Percentiles rank a stretch among this genome's conserved stretches.
phyloP scores from a whole-genome alignment of 1,140 invertebrate genomes.

The Catajapyx aquilonaris region DNA sequence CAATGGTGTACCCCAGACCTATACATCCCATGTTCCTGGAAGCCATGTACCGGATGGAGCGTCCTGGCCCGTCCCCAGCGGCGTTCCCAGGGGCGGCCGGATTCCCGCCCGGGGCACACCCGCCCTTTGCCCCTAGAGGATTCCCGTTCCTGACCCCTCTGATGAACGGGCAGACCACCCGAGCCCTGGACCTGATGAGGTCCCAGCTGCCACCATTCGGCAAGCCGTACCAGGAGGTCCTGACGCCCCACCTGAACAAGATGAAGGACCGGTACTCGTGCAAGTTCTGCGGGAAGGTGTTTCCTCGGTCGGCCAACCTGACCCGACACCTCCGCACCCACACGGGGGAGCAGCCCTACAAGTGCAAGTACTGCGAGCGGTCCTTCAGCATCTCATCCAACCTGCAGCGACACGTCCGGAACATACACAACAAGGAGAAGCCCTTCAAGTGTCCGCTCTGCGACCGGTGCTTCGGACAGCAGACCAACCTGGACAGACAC shows the following conservation, averaged over 20 bases:
- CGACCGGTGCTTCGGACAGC: slow-evolving; percentile 89
- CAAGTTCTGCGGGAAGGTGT: slow-evolving; percentile 93
- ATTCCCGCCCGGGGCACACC: slow-evolving; percentile 20
- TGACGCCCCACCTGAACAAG: slow-evolving; percentile 28
- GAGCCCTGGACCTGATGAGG: slow-evolving; percentile 25
- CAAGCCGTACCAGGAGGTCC: slow-evolving; percentile 21
- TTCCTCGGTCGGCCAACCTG: slow-evolving; percentile 94
- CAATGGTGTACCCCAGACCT: slow-evolving; percentile 31
- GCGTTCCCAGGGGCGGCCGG: slow-evolving; percentile 23
- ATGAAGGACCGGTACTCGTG: slow-evolving; percentile 85
- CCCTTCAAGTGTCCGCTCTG: slow-evolving; percentile 70
- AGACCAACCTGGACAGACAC: slow-evolving; percentile 93
- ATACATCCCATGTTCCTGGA: slow-evolving; percentile 44
- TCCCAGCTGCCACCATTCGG: slow-evolving; percentile 20
- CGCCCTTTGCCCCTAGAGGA: slow-evolving; percentile 13
- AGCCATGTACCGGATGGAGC: slow-evolving; percentile 34
- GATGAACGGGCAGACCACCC: slow-evolving; percentile 13
- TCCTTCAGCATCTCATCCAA: slow-evolving; percentile 98
- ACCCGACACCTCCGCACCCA: slow-evolving; percentile 92
- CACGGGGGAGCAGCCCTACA: slow-evolving; percentile 95
- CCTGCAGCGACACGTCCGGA: slow-evolving; percentile 92
- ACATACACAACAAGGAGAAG: slow-evolving; percentile 97
- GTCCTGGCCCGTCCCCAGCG: slow-evolving; percentile 27
- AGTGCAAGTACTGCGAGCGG: slow-evolving; percentile 94
- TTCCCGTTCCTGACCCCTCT: slow-evolving; percentile 21